Evolutionary conservation across 2,797 vertebrate species (phyloP).

Genomic region (Trematomus bernacchii): DNA sequence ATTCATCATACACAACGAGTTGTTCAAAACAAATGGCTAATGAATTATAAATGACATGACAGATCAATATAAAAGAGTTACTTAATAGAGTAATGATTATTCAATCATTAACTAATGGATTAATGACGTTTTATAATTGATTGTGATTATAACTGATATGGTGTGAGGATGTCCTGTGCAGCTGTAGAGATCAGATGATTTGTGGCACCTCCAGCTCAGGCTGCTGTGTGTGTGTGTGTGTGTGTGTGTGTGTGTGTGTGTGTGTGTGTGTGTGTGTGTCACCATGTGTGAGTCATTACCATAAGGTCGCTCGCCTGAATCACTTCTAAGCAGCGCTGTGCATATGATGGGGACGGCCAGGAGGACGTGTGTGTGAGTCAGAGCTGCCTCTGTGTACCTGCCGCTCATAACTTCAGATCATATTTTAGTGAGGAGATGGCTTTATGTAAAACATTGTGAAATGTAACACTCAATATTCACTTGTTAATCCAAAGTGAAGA

Average conservation of each 20-base stretch:
- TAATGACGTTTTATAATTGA: not conserved
- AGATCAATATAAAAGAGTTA: not conserved
- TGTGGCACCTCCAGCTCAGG: conserved; percentile 29
- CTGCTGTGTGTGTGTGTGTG: conserved; percentile 2
- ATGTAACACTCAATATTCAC: not conserved
- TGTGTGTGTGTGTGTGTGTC: not conserved
- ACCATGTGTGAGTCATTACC: conserved; percentile 38
- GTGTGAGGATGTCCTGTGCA: not conserved
- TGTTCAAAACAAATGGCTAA: not conserved
- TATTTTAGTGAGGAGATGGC: not conserved
- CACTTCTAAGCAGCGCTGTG: conserved; percentile 33
- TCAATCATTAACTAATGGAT: not conserved
- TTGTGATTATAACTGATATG: not conserved
- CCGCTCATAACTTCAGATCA: not conserved
- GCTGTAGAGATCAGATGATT: conserved; percentile 21
- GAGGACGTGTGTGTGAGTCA: conserved; percentile 40
- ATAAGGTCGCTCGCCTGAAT: conserved; percentile 12
- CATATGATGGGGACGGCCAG: conserved; percentile 31
- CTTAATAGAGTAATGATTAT: not conserved
- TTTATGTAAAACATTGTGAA: not conserved
- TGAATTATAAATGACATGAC: not conserved
- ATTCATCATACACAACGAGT: not conserved
- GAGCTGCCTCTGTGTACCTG: conserved; percentile 1
- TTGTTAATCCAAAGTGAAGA: not conserved
- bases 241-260: conserved; percentile 5